phyloP scores from a whole-genome alignment of 2,113 vertebrate genomes.

The Australoheros scitulus region DNA sequence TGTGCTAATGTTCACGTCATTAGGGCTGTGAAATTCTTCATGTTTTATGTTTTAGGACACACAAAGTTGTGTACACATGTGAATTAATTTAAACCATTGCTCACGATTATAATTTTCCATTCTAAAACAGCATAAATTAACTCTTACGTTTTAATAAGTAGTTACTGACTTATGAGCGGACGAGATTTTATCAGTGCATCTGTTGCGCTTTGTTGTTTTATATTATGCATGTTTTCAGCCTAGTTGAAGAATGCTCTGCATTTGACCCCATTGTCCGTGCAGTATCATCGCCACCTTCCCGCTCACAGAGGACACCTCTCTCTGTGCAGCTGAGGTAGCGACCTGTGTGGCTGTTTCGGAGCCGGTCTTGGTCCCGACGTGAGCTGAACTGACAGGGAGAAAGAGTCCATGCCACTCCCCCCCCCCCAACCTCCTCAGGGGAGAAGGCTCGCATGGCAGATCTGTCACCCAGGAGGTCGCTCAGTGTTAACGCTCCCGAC shows the following conservation, averaged over 20 bases:
- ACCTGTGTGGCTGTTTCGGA: conserved; percentile 65
- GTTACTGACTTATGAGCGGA: background rate
- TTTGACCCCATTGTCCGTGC: conserved; percentile 64
- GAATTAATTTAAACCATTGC: background rate
- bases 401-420: conserved; percentile 62
- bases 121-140: conserved; percentile 22
- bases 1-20: conserved; percentile 39
- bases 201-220: conserved; percentile 19
- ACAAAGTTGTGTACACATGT: conserved; percentile 26
- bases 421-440: conserved; percentile 66
- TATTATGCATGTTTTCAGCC: conserved; percentile 35
- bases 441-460: conserved; percentile 86
- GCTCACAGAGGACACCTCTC: conserved; percentile 73
- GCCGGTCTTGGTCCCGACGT: conserved; percentile 61
- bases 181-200: conserved; percentile 21
- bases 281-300: conserved; percentile 64
- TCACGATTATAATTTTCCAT: background rate
- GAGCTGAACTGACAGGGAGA: conserved; percentile 78
- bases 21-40: conserved; percentile 8
- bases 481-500: conserved; percentile 93
- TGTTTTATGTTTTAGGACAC: conserved; percentile 30
- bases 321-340: conserved; percentile 70
- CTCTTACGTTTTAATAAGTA: background rate
- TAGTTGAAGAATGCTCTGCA: conserved; percentile 50
- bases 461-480: conserved; percentile 92